These are phyloP conservation scores for Lycaon pictus DNA, from an alignment of 2,113 vertebrate species.

Conservation along the genomic window DNA sequence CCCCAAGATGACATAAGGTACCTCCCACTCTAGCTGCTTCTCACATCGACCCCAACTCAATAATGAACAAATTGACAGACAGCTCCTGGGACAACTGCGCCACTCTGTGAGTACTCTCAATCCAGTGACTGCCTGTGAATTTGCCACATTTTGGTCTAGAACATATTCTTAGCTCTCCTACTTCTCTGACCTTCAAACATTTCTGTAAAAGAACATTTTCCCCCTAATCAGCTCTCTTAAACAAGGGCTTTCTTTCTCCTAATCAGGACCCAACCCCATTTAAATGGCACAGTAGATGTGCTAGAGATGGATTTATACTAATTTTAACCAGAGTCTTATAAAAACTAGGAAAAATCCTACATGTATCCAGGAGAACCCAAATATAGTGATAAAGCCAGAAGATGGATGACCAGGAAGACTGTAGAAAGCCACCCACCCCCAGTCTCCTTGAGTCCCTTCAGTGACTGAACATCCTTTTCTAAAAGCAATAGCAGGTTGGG, in stretches of 20 bases:
- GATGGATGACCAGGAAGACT: neutral
- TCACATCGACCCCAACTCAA: neutral
- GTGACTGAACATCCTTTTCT: neutral
- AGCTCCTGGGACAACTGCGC: neutral
- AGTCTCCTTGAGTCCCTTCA: neutral
- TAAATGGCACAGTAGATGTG: neutral
- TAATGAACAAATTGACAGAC: neutral
- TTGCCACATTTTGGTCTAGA: neutral
- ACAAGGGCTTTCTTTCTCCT: neutral
- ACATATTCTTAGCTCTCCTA: neutral
- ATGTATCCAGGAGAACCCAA: neutral
- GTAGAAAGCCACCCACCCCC: neutral
- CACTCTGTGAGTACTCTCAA: neutral
- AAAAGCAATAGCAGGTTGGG: neutral
- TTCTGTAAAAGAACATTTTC: neutral
- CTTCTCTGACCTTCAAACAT: neutral
- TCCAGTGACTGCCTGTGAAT: neutral
- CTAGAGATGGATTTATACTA: neutral
- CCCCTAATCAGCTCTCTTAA: neutral
- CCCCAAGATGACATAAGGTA: neutral
- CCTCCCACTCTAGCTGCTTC: neutral
- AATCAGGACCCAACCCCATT: neutral
- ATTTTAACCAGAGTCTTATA: neutral
- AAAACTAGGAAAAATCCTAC: neutral
- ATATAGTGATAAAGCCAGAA: neutral